Base-by-base conservation (phyloP, 2,888 invertebrate species). In the Diadegma fenestrale region DNA sequence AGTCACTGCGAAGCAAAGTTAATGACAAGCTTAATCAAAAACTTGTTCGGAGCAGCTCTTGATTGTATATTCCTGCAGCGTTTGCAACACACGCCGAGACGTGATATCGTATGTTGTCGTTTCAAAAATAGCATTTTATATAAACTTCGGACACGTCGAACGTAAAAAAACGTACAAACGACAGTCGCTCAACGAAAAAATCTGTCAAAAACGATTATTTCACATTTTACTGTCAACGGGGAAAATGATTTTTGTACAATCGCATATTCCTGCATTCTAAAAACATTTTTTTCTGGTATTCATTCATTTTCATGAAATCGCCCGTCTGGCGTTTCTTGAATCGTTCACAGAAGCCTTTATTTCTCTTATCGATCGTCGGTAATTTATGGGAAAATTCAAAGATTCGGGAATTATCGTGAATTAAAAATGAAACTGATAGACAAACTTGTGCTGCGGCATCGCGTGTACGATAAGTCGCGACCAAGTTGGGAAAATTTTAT, bases 51-150 rank as follows among this genome's bases (percentile, higher is more conserved):
- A 2, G 45, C 45, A 2, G 45, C 45, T 68, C 43, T 41, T 41
- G 61, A 82, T 77, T 30, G 63, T 68, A 51, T 68, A 51, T 64
- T 61, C 37, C 51, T 19, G 43, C 19, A 0, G 37, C 8, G 8
- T 37, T 0, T 17, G 48, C 30, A 26, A 61, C 54, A 41, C 58
- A 61, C 54, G 48, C 58, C 63, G 43, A 71, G 45, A 41, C n/a
- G 30, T 43, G 75, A 69, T 82, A 87, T 78, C 63, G 79, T 22
- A 37, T 66, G 68, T 48, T 77, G 87, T 79, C 80, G 66, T 77
- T 82, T 82, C 71, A 85, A 88, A 90, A 90, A 88, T 88, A 86
- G 87, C 85, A 72, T 85, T 37, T 87, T 88, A 82, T 85, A 87
- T 85, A 87, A 89, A 85, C 78, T 69, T 76, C 86, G 80, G 84